A percentile compares a stretch with the other conserved stretches of the same genome.
These are phyloP conservation scores for Stylophora pistillata DNA, from an alignment of 64 coral and sea anemone species.

Conservation along the genomic window DNA sequence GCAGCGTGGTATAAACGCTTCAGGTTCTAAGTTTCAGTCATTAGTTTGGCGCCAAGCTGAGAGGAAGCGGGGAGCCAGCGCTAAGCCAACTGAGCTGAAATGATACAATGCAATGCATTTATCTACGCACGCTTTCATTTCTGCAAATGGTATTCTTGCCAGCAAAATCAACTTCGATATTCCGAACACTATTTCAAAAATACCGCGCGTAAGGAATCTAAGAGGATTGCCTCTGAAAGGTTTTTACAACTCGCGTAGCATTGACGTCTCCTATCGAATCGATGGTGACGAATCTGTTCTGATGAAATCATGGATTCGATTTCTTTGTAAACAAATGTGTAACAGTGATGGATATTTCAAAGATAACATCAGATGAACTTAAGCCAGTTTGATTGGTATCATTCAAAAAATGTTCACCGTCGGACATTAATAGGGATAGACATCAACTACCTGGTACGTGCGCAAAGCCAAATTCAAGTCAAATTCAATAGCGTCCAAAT, in stretches of 20 bases:
- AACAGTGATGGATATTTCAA: slow-evolving; percentile 1
- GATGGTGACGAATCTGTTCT: not conserved
- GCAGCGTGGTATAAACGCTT: not conserved
- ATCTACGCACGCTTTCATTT: slow-evolving; percentile 10
- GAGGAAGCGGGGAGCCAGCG: not conserved
- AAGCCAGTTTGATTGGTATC: not conserved
- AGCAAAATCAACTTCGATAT: not conserved
- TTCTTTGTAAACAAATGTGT: slow-evolving; percentile 45
- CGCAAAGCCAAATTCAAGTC: not conserved
- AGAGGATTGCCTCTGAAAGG: not conserved
- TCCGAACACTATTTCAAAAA: not conserved
- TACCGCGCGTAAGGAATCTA: not conserved
- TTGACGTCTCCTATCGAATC: slow-evolving; percentile 16
- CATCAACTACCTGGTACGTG: slow-evolving; percentile 1
- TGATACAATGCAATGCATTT: not conserved
- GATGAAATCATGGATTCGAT: slow-evolving; percentile 23
- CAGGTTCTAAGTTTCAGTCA: not conserved
- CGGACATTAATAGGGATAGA: not conserved
- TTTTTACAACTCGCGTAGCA: not conserved
- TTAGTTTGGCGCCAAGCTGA: slow-evolving; percentile 43
- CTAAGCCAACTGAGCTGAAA: not conserved
- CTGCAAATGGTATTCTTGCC: not conserved
- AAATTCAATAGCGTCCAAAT: not conserved
- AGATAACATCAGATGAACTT: slow-evolving; percentile 1
- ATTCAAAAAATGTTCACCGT: not conserved